A percentile compares a stretch with the other conserved stretches of the same genome.
Conservation (phyloP, 2,113 vertebrate genomes). For the Polyodon spathula region DNA sequence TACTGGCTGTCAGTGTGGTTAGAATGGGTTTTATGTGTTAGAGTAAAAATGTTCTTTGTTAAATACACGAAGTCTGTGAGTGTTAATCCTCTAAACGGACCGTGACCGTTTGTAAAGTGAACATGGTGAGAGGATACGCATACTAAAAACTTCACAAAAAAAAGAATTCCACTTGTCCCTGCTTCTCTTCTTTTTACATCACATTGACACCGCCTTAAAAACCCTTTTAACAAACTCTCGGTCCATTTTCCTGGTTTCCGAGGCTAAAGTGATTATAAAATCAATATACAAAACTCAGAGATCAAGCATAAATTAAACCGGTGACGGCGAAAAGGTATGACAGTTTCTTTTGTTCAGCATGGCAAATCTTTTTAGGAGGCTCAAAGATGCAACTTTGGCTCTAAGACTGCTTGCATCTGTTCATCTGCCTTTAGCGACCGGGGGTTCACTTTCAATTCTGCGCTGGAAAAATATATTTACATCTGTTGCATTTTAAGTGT, state of each 20-base stretch:
- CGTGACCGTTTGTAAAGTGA: conserved; percentile 64
- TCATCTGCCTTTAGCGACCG: conserved; percentile 68
- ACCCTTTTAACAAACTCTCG: conserved; percentile 73
- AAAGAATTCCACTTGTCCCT: conserved; percentile 61
- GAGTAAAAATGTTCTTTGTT: conserved; percentile 43
- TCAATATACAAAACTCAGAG: conserved; percentile 97
- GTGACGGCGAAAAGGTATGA: conserved; percentile 96
- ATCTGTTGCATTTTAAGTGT: too few species aligned
- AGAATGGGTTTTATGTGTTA: conserved; percentile 36
- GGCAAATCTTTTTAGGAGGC: conserved; percentile 98
- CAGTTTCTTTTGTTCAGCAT: conserved; percentile 96
- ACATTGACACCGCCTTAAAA: conserved; percentile 70
- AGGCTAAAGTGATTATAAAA: conserved; percentile 99
- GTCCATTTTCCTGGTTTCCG: conserved; percentile 75
- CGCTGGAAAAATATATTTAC: too few species aligned
- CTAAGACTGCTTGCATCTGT: conserved; percentile 94
- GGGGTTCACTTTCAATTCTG: conserved; percentile 74
- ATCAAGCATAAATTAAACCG: conserved; percentile 96
- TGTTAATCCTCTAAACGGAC: conserved; percentile 85
- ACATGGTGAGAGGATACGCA: conserved; percentile 8
- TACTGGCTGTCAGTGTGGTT: too few species aligned
- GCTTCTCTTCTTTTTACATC: conserved; percentile 50
- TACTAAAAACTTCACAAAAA: conserved; percentile 56
- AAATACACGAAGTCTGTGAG: conserved; percentile 67
- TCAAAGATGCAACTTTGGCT: conserved; percentile 91